Percentiles rank a stretch among this genome's conserved stretches.
phyloP scores from a whole-genome alignment of 2,797 vertebrate genomes.

The Pachyuromys duprasi region DNA sequence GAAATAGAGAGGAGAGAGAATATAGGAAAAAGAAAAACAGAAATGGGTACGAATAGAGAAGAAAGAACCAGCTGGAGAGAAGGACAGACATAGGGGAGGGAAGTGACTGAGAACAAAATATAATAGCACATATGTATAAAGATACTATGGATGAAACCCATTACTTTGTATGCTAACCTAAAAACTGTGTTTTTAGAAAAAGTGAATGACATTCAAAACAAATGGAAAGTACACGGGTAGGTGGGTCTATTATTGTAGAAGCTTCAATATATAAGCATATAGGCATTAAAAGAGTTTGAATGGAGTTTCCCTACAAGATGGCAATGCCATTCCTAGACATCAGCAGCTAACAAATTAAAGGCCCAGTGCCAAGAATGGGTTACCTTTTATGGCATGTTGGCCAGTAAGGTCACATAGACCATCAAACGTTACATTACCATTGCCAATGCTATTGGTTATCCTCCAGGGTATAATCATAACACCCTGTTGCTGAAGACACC shows the following conservation, averaged over 20 bases:
- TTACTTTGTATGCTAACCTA: not conserved
- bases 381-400: not conserved
- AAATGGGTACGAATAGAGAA: not conserved
- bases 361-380: too few relatives aligned
- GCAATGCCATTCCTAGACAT: not conserved
- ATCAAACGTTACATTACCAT: not conserved
- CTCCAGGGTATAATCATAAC: not conserved
- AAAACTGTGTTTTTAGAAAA: not conserved
- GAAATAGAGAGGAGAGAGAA: not conserved
- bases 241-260: not conserved
- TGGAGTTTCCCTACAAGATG: not conserved
- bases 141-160: not conserved
- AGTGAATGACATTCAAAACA: not conserved
- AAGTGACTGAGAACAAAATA: not conserved
- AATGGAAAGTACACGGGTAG: not conserved
- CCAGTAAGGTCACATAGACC: not conserved
- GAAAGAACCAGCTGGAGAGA: not conserved
- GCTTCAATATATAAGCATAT: not conserved
- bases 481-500: not conserved
- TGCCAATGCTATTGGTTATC: not conserved
- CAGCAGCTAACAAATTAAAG: not conserved
- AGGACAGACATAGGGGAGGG: too few relatives aligned
- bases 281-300: too few relatives aligned
- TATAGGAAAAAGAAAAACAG: not conserved
- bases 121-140: too few relatives aligned